Base-by-base conservation (phyloP, 2,888 invertebrate genomes). In the Cyclophora albipunctata region DNA sequence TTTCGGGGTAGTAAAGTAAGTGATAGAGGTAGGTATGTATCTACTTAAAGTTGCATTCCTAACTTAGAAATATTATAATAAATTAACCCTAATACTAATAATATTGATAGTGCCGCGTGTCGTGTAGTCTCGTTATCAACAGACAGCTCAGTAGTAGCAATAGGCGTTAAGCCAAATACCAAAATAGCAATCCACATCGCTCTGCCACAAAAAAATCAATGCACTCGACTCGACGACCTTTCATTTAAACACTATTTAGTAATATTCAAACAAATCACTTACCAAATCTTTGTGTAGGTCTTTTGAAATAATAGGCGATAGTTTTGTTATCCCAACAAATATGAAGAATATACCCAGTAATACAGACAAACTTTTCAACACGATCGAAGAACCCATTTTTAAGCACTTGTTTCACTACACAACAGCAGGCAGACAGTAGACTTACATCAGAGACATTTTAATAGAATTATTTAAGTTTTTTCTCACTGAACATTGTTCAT, bases 251-350 rank as follows among this genome's bases (percentile, higher is more conserved):
- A 20, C 20, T 20, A 20, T 20, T n/a, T 20, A 20, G 20, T 20
- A 20, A 57, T 51, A 51, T 50, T 48, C 58, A 55, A 53, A 54
- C 52, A 57, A 48, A 45, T 51, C 51, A 78, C 94, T 93, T 85
- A 98, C 98, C 94, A 98, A 91, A 89, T 98, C 98, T 91, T 96
- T 97, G 82, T 98, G 98, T 58, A 98, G 91, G 84, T 98, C 98
- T 90, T 96, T 96, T 69, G 96, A 98, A 62, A 98, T 92, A 68
- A 94, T 92, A 61, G 97, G 96, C 57, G 97, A 95, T 58, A 98
- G 85, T 89, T 98, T 98, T 73, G 98, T 94, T 53, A 95, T 93
- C 53, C 98, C 98, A 62, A 98, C 96, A 79, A 98, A 97, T 73
- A 98, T 93, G 82, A 98, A 98, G 89, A 98, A 98, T 68, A 98